Evolutionary conservation across 2,797 vertebrate genomes (phyloP).

Genomic region (Centroberyx gerrardi): DNA sequence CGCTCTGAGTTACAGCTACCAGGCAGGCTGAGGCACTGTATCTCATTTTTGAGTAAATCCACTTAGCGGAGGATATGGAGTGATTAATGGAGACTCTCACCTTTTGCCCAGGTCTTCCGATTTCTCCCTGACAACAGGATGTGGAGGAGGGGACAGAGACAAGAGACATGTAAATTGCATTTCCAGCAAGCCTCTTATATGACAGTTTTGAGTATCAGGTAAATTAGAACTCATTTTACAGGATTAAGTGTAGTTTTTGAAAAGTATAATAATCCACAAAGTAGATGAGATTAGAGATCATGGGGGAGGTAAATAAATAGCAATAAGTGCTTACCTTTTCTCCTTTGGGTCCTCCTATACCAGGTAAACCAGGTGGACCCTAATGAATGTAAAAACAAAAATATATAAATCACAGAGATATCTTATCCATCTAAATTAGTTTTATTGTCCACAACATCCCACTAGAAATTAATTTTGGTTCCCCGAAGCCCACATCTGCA

Average conservation of each 20-base stretch:
- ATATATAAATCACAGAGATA: slow-evolving; percentile 35
- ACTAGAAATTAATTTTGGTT: slow-evolving; percentile 53
- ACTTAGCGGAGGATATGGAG: slow-evolving; percentile 74
- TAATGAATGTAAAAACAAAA: slow-evolving; percentile 71
- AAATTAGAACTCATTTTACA: slow-evolving; percentile 45
- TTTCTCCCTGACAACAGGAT: slow-evolving; percentile 92
- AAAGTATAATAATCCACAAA: slow-evolving; percentile 19
- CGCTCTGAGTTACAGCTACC: slow-evolving; percentile 54
- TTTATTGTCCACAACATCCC: slow-evolving; percentile 57
- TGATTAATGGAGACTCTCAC: slow-evolving; percentile 86
- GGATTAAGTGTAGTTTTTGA: slow-evolving; percentile 41
- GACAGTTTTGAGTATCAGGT: slow-evolving; percentile 54
- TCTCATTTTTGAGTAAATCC: slow-evolving; percentile 80
- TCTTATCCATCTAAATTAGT: slow-evolving; percentile 44
- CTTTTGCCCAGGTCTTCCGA: slow-evolving; percentile 98
- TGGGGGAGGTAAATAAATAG: neutral
- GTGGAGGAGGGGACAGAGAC: slow-evolving; percentile 72
- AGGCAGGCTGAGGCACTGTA: slow-evolving; percentile 51
- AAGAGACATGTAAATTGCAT: slow-evolving; percentile 59
- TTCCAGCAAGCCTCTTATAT: slow-evolving; percentile 52
- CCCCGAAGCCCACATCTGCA: slow-evolving; percentile 56
- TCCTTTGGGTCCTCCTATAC: slow-evolving; percentile 93
- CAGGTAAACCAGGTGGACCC: slow-evolving; percentile 94
- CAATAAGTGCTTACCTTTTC: slow-evolving; percentile 90
- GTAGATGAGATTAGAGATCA: slow-evolving; percentile 23